Conservation (phyloP, 1,140 invertebrate species). For the Drosophila bipectinata region DNA sequence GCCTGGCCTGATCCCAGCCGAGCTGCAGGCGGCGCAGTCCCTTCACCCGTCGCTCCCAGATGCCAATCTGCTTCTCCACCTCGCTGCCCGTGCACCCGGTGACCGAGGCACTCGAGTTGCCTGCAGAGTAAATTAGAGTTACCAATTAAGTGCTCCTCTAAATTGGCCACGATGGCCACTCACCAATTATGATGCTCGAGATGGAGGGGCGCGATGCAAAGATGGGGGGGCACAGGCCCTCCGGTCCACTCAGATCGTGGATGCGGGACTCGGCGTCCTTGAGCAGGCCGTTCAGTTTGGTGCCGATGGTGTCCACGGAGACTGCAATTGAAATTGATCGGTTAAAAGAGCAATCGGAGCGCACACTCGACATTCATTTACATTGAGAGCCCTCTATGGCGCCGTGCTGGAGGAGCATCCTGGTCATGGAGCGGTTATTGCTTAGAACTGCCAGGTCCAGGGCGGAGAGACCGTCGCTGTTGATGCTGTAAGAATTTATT, state of each 20-base stretch:
- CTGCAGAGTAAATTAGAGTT: slow-evolving; percentile 45
- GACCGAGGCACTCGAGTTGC: slow-evolving; percentile 84
- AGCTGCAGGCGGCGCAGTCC: slow-evolving; percentile 88
- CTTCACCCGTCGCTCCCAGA: slow-evolving; percentile 94
- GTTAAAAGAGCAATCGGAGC: slow-evolving; percentile 71
- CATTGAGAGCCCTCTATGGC: slow-evolving; percentile 94
- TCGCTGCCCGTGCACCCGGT: slow-evolving; percentile 88
- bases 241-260: slow-evolving; percentile 87
- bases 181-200: slow-evolving; percentile 83
- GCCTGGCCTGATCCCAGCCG: slow-evolving; percentile 88
- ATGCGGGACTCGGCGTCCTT: slow-evolving; percentile 92
- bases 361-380: slow-evolving; percentile 89
- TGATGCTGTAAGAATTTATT: slow-evolving; percentile 86
- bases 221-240: slow-evolving; percentile 66
- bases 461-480: slow-evolving; percentile 93
- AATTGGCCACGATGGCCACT: slow-evolving; percentile 31
- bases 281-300: slow-evolving; percentile 89
- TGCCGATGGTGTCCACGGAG: slow-evolving; percentile 89
- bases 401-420: slow-evolving; percentile 94
- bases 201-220: slow-evolving; percentile 79
- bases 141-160: slow-evolving; percentile 6
- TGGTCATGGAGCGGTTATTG: slow-evolving; percentile 93
- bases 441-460: slow-evolving; percentile 96
- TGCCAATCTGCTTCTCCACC: slow-evolving; percentile 93
- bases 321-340: slow-evolving; percentile 85